Percentiles rank a stretch among this genome's conserved stretches.
Evolutionary conservation across 2,888 invertebrate species (phyloP).

Genomic region (Hybos culiciformis): DNA sequence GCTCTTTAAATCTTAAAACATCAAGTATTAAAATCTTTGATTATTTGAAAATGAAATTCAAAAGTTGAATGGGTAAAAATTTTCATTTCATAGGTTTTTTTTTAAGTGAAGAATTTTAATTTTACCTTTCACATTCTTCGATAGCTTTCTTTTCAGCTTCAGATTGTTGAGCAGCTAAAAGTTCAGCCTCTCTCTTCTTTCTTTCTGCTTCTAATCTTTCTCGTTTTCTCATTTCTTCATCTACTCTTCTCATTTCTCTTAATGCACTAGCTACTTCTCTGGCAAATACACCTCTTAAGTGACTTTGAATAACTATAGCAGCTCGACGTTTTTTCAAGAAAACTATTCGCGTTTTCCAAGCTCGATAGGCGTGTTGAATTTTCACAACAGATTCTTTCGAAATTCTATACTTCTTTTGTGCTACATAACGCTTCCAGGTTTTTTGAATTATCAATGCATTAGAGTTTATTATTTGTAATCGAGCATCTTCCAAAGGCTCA

Average conservation of each 20-base stretch:
- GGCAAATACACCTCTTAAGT: conserved; percentile 78
- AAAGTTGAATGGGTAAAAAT: too few species aligned
- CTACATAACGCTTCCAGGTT: conserved; percentile 53
- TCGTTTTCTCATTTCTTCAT: conserved; percentile 70
- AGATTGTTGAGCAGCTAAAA: conserved; percentile 31
- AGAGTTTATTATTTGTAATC: conserved; percentile 52
- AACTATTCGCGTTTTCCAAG: conserved; percentile 69
- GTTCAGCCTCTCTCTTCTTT: conserved; percentile 43
- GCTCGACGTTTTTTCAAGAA: conserved; percentile 72
- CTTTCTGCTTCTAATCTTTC: conserved; percentile 59
- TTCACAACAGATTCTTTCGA: conserved; percentile 53
- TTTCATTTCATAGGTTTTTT: too few species aligned
- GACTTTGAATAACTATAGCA: conserved; percentile 72
- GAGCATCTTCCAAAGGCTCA: conserved; percentile 68
- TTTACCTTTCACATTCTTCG: conserved; percentile 50
- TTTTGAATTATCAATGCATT: conserved; percentile 66
- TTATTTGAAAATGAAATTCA: too few species aligned
- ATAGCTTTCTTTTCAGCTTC: conserved; percentile 41
- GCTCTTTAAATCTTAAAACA: too few species aligned
- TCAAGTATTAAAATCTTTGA: too few species aligned
- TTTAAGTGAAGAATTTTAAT: too few species aligned
- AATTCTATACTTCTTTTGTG: conserved; percentile 50
- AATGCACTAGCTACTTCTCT: conserved; percentile 75
- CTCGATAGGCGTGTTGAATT: conserved; percentile 73
- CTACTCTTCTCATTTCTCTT: conserved; percentile 73